These are phyloP conservation scores for Ceratina japonica DNA, from an alignment of 1,140 invertebrate genomes.

Conservation along the genomic window DNA sequence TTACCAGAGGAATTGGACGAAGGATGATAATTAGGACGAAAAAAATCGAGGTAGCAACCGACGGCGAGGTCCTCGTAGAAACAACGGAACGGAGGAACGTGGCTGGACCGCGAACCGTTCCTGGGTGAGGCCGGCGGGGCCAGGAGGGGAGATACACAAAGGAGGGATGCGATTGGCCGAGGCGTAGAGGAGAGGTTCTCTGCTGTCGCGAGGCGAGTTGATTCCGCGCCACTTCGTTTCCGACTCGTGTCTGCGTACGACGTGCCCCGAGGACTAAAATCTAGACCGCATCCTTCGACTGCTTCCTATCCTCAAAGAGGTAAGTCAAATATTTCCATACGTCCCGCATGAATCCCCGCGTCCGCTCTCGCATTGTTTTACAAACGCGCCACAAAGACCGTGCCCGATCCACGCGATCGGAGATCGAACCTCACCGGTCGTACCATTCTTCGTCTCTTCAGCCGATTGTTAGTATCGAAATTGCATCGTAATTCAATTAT, in stretches of 20 bases:
- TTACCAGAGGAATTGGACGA: neutral
- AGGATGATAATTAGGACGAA: constrained; percentile 36
- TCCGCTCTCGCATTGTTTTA: neutral
- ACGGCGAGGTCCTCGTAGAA: constrained; percentile 43
- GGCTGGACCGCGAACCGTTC: constrained; percentile 38
- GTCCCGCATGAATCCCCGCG: neutral
- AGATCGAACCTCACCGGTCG: too few relatives aligned
- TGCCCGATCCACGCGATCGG: neutral
- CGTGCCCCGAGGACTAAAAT: constrained; percentile 37
- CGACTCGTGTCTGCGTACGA: constrained; percentile 59
- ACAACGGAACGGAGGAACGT: constrained; percentile 56
- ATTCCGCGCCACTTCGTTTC: constrained; percentile 69
- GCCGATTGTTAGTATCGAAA: too few relatives aligned
- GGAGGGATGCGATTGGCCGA: constrained; percentile 54
- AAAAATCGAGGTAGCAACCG: constrained; percentile 56
- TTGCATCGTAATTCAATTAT: too few relatives aligned
- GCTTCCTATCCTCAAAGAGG: constrained; percentile 33
- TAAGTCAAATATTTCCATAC: constrained; percentile 13
- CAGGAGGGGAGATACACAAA: constrained; percentile 19
- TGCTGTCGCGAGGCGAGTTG: constrained; percentile 58
- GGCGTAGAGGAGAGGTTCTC: constrained; percentile 56
- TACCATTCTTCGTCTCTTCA: too few relatives aligned
- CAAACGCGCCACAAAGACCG: neutral
- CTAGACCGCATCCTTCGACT: constrained; percentile 25
- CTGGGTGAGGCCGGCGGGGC: neutral